Base-by-base conservation (phyloP, 2,113 vertebrate genomes). In the Grantiella picta region DNA sequence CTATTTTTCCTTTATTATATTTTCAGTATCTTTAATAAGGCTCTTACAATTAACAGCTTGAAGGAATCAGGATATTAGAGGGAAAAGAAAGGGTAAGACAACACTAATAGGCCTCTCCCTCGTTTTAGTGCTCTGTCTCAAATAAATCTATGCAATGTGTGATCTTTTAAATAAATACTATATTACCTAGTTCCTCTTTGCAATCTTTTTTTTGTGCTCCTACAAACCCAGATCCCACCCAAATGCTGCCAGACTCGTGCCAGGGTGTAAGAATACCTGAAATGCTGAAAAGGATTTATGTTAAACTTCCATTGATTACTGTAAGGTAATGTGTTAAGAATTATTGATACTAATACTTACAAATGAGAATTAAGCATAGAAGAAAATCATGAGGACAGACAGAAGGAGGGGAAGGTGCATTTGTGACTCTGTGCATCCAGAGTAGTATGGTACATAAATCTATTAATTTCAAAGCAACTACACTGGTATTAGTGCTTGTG, bases 301-400 rank as follows among this genome's bases (percentile, higher is more conserved):
- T 95, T 96, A 89, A 97, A 91, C 82, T 97, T 94, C 50, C 82
- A 95, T 94, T 94, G 97, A 97, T 94, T 91, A 82, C 86, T 92
- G 56, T 17, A 76, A 71, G 52, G 66, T 84, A 80, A 95, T 8
- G 11, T 71, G 93, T 97, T 97, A 94, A 96, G 91, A 82, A 94
- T 82, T 94, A 95, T 76, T 82, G 91, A 96, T 90, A 56, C 17
- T 65, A 90, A 53, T 36, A 40, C 29, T 31, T 42, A 64, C 31
- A 42, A 66, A 77, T 75, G 28, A 73, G 16, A 69, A 90, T 35
- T 80, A 86, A 64, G 28, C 28, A 61, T 4, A 49, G 40, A 78
- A 78, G 31, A 60, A 75, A 83, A n/a, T n/a, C 7, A 9, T 1
- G 6, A 83, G 33, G 22, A 77, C 12, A 70, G 25, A 57, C 15